A percentile compares a stretch with the other conserved stretches of the same genome.
phyloP scores from a whole-genome alignment of 53 echinoderm and acorn worm genomes.

The Hippasteria phrygiana region DNA sequence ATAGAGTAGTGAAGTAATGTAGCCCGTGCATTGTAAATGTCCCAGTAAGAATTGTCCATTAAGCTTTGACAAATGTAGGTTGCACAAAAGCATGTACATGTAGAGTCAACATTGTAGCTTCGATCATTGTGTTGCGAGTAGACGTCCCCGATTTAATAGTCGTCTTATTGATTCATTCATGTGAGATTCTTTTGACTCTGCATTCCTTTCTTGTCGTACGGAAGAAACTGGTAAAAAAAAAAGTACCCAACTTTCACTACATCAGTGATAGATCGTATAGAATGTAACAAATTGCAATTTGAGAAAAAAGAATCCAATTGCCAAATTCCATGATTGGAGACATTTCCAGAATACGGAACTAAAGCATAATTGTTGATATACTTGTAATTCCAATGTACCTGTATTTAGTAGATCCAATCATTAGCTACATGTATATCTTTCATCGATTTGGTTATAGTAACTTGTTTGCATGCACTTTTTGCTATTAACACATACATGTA shows the following conservation, averaged over 20 bases:
- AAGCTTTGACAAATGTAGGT: neutral
- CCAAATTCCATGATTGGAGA: no score
- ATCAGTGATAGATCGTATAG: no score
- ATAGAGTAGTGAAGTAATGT: conserved; percentile 30
- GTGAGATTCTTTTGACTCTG: neutral
- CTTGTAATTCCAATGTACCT: no score
- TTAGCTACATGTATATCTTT: neutral
- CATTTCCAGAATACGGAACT: no score
- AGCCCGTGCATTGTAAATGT: conserved; percentile 20
- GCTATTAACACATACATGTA: conserved; percentile 4
- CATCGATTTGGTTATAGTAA: conserved; percentile 2
- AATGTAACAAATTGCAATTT: no score
- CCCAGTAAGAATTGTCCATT: conserved; percentile 10
- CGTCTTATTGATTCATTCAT: neutral
- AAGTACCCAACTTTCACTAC: no score
- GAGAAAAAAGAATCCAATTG: no score
- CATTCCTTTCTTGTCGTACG: neutral
- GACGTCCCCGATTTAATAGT: neutral
- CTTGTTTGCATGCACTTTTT: conserved; percentile 41
- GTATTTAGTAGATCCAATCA: no score
- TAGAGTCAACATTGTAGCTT: conserved; percentile 34
- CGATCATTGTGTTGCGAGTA: conserved; percentile 23
- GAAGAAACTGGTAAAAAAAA: no score
- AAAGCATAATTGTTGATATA: no score
- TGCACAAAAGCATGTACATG: neutral